Evolutionary conservation across 64 coral and sea anemone species (phyloP).

Genomic region (Hydrozoanthus tunicans): DNA sequence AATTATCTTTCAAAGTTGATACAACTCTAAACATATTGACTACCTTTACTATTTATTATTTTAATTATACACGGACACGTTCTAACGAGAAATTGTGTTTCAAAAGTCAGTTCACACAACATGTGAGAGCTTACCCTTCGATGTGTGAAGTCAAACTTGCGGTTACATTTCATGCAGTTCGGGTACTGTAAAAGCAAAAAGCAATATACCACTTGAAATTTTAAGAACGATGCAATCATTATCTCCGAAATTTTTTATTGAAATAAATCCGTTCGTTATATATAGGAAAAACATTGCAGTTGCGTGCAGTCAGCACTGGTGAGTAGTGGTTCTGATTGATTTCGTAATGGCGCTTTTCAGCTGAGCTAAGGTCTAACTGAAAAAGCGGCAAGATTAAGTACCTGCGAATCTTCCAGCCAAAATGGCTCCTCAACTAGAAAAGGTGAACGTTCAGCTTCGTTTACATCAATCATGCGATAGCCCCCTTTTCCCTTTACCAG

Average conservation of each 20-base stretch:
- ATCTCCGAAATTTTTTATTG: no score
- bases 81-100: no score
- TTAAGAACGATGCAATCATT: not conserved
- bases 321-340: not conserved
- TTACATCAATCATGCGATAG: constrained; percentile 88
- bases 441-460: constrained; percentile 84
- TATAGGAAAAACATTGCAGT: no score
- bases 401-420: constrained; percentile 89
- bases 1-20: no score
- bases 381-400: not conserved
- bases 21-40: no score
- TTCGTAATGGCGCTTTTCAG: not conserved
- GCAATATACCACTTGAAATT: not conserved
- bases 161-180: constrained; percentile 89
- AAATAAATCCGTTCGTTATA: no score
- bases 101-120: no score
- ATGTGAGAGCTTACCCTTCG: constrained; percentile 65
- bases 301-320: no score
- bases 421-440: constrained; percentile 91
- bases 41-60: no score
- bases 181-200: constrained; percentile 72
- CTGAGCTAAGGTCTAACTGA: not conserved
- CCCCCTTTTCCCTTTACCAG: constrained; percentile 94
- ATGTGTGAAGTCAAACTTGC: constrained; percentile 92
- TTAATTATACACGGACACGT: no score